Percentiles rank a stretch among this genome's conserved stretches.
Conservation (phyloP, 30 jellyfish, hydroid and myxozoan species). For the Chironex yamaguchii region DNA sequence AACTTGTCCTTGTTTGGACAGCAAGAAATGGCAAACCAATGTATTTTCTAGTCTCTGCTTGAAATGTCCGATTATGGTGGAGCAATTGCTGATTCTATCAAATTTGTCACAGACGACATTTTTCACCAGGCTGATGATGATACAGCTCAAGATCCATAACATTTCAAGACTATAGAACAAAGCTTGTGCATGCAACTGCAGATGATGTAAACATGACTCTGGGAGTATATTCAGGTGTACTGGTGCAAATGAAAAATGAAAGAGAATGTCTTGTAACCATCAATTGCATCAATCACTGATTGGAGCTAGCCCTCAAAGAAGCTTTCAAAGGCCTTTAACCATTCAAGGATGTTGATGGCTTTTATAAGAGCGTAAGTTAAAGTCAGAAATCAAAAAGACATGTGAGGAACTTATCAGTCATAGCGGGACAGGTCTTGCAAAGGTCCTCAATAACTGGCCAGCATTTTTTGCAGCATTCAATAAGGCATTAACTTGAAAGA, state of each 20-base stretch:
- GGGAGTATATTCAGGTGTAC: constrained; percentile 64
- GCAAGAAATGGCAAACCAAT: constrained; percentile 67
- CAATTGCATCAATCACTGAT: constrained; percentile 74
- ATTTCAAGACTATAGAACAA: constrained; percentile 4
- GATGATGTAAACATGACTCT: constrained; percentile 71
- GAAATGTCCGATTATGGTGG: constrained; percentile 74
- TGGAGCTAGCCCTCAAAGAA: constrained; percentile 73
- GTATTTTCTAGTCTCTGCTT: constrained; percentile 63
- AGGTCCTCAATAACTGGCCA: constrained; percentile 57
- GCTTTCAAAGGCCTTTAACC: constrained; percentile 15
- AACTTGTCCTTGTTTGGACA: constrained; percentile 55
- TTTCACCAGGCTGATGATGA: constrained; percentile 16
- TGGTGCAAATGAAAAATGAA: constrained; percentile 43
- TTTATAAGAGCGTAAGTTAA: constrained; percentile 36
- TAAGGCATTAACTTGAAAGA: constrained; percentile 6
- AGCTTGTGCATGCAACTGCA: constrained; percentile 55
- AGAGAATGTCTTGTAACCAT: constrained; percentile 57
- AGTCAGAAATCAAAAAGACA: constrained; percentile 35
- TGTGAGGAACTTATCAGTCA: constrained; percentile 54
- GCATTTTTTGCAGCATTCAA: constrained; percentile 54
- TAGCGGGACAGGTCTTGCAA: constrained; percentile 29
- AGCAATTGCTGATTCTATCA: constrained; percentile 31
- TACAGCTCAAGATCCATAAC: constrained; percentile 3
- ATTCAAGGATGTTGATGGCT: constrained; percentile 41
- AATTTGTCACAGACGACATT: constrained; percentile 54